A percentile compares a stretch with the other conserved stretches of the same genome.
Evolutionary conservation across 2,888 invertebrate species (phyloP).

Genomic region (Monoplex corrugatus): DNA sequence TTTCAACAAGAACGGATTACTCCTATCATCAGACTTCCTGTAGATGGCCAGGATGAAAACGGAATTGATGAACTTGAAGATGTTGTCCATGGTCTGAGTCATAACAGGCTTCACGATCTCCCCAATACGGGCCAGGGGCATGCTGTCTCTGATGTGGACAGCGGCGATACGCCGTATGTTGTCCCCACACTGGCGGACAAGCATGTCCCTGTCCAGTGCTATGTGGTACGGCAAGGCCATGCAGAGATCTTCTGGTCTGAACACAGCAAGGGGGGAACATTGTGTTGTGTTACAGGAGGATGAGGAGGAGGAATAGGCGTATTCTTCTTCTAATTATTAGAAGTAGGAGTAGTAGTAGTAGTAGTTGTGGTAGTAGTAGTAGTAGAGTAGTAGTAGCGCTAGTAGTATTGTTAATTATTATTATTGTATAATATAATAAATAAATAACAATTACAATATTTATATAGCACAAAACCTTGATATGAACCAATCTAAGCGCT

Average conservation of each 20-base stretch:
- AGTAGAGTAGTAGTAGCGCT: too few relatives aligned
- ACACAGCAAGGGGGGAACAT: too few relatives aligned
- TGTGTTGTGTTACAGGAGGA: too few relatives aligned
- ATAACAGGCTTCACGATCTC: slow-evolving; percentile 74
- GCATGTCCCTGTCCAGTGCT: slow-evolving; percentile 74
- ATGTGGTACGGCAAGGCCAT: slow-evolving; percentile 78
- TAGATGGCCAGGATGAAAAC: slow-evolving; percentile 69
- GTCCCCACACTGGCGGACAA: slow-evolving; percentile 69
- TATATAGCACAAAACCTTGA: too few relatives aligned
- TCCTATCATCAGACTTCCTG: background rate
- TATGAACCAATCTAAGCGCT: too few relatives aligned
- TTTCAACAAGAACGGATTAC: slow-evolving; percentile 44
- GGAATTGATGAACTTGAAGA: slow-evolving; percentile 76
- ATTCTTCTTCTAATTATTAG: too few relatives aligned
- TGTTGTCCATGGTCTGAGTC: slow-evolving; percentile 70
- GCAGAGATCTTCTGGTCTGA: slow-evolving; percentile 72
- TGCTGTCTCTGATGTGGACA: slow-evolving; percentile 60
- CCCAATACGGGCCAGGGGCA: slow-evolving; percentile 58
- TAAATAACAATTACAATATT: too few relatives aligned
- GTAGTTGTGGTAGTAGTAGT: too few relatives aligned
- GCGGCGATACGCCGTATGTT: slow-evolving; percentile 72
- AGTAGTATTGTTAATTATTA: too few relatives aligned
- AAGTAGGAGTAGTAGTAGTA: too few relatives aligned
- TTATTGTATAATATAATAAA: too few relatives aligned
- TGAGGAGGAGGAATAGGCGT: too few relatives aligned